Conservation (phyloP, 2,113 vertebrate species). For the Zosterops pallidus region DNA sequence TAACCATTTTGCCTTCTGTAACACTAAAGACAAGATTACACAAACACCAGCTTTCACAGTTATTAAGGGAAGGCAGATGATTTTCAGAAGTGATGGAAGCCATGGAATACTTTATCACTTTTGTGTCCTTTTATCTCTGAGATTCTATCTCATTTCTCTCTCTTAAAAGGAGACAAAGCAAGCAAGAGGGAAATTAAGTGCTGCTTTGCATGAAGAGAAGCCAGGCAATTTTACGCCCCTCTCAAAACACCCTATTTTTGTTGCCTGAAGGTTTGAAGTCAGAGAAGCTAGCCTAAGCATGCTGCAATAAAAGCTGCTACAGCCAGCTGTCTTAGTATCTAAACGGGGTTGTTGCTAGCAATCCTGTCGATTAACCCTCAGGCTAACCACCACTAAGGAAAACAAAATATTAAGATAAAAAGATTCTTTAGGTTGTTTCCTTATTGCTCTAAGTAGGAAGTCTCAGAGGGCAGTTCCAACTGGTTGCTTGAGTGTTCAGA, state of each 20-base stretch:
- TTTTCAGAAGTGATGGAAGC: not conserved
- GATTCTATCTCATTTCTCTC: not conserved
- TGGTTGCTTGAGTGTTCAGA: not conserved
- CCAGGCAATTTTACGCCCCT: not conserved
- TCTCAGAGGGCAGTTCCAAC: constrained; percentile 20
- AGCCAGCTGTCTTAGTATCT: constrained; percentile 24
- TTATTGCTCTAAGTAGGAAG: constrained; percentile 50
- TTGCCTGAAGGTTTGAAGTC: constrained; percentile 34
- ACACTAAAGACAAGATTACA: not conserved
- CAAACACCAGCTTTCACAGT: not conserved
- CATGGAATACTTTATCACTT: not conserved
- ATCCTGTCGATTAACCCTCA: not conserved
- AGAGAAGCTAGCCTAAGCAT: constrained; percentile 32
- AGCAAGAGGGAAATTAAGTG: constrained; percentile 18
- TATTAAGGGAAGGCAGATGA: not conserved
- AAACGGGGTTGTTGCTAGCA: constrained; percentile 1
- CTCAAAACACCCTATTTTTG: not conserved
- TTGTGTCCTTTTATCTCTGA: not conserved
- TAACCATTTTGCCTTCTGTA: not conserved
- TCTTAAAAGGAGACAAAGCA: constrained; percentile 24
- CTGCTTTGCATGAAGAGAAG: not conserved
- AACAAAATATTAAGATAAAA: constrained; percentile 50
- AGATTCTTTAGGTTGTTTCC: constrained; percentile 45
- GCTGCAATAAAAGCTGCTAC: constrained; percentile 24
- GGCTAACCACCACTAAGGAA: constrained; percentile 35